Evolutionary conservation across 2,113 vertebrate species (phyloP), one percentile per base, ranked within the genome.

Genomic region (Orycteropus afer): DNA sequence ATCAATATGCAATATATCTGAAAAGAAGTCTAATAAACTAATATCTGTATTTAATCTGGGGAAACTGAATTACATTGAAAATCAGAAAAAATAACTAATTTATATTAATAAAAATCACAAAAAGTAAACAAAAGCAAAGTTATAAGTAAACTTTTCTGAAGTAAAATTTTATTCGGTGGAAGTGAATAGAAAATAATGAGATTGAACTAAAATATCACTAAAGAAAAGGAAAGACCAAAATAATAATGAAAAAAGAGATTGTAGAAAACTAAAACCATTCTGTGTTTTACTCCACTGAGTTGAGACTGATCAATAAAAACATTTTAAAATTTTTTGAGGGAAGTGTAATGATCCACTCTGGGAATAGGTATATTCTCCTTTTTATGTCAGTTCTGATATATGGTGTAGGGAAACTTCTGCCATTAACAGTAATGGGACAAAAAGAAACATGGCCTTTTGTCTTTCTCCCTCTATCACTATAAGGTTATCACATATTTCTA

Each of bases 291-390:
- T 63, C 22, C 51, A 65, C 51, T 89, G 76, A 73, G 67, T 57
- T 42, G 45, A 86, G 37, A 63, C 74, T 71, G 74, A 77, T 95
- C 85, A 86, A 95, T 93, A 92, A 94, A 78, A 92, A 34, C 5
- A 57, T 82, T 93, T 92, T 42, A 69, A 74, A 73, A 59, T 53
- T 76, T 89, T 88, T 69, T 86, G 81, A 81, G 67, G 51, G 74
- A 92, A 91, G 59, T 63, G 14, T 49, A 89, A 80, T 0, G 5
- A 86, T 23, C 7, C 53, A 51, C 45, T 29, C 49, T 57, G 40
- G 45, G 53, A 73, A 47, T 65, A 87, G 1, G 40, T 79, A 22
- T 79, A 40, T 47, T 95, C 53, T 67, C 71, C 17, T 18, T 88
- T 74, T 74, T 79, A 45, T 88, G 78, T 93, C 71, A 80, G 49